Percentiles rank a stretch among this genome's conserved stretches.
Conservation (phyloP, 2,888 invertebrate genomes). For the Achlya flavicornis region DNA sequence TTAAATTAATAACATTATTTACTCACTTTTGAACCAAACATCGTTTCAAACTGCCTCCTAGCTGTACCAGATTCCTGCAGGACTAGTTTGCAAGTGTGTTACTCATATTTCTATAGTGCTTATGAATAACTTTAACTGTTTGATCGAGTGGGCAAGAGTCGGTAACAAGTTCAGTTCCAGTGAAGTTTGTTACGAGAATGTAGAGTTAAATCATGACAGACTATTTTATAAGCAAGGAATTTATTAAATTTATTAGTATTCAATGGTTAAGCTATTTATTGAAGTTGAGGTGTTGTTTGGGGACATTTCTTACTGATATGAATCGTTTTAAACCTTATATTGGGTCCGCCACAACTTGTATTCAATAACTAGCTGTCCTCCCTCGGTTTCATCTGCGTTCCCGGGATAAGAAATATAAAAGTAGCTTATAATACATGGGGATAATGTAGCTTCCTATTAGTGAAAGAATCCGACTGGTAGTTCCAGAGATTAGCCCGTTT, state of each 20-base stretch:
- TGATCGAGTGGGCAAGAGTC: not conserved
- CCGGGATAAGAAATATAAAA: too few species aligned
- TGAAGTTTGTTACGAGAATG: not conserved
- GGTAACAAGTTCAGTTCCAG: not conserved
- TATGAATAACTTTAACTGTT: not conserved
- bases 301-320: too few species aligned
- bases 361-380: too few species aligned
- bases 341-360: too few species aligned
- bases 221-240: not conserved
- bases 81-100: not conserved
- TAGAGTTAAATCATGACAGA: not conserved
- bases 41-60: too few species aligned
- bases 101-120: not conserved
- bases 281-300: too few species aligned
- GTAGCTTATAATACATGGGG: too few species aligned
- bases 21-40: not conserved
- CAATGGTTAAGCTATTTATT: not conserved
- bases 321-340: too few species aligned
- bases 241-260: not conserved
- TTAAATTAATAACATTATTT: not conserved
- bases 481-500: too few species aligned
- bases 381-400: too few species aligned
- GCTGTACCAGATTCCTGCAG: not conserved
- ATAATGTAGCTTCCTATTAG: too few species aligned
- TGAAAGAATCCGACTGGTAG: too few species aligned